These are phyloP conservation scores for Nesospiza acunhae DNA, from an alignment of 2,113 vertebrate species.

Conservation along the genomic window DNA sequence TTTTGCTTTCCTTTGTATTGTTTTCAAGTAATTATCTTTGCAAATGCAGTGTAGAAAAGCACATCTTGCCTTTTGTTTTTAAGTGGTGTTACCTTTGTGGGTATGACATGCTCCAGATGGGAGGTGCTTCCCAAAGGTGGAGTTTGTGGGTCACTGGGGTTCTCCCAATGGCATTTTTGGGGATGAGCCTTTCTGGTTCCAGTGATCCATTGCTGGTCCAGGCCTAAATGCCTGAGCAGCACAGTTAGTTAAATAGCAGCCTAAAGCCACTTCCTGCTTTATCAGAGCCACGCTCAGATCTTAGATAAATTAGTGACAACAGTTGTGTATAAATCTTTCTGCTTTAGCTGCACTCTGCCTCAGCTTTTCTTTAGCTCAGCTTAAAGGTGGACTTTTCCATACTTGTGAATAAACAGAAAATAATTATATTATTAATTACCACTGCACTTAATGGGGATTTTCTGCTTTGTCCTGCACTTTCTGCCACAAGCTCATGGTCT, in stretches of 20 bases:
- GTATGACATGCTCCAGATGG: background rate
- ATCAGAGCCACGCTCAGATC: background rate
- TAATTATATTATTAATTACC: background rate
- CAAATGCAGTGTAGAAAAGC: background rate
- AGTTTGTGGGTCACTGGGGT: background rate
- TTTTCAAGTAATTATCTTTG: background rate
- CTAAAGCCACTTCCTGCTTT: background rate
- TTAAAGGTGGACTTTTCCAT: background rate
- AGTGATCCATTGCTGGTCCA: background rate
- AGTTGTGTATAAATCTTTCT: background rate
- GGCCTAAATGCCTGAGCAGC: background rate
- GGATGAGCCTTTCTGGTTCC: background rate
- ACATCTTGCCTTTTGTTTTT: background rate
- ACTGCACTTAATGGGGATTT: background rate
- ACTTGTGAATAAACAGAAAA: background rate
- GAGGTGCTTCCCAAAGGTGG: background rate
- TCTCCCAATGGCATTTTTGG: fast-evolving
- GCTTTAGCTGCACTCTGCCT: background rate
- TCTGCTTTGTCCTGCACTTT: background rate
- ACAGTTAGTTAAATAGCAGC: background rate
- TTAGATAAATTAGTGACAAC: background rate
- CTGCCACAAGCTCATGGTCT: background rate
- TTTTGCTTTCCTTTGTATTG: background rate
- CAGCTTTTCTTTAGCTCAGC: background rate
- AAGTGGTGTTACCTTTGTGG: background rate